A percentile compares a stretch with the other conserved stretches of the same genome.
phyloP scores from a whole-genome alignment of 2,113 vertebrate species.

The Bucco capensis region DNA sequence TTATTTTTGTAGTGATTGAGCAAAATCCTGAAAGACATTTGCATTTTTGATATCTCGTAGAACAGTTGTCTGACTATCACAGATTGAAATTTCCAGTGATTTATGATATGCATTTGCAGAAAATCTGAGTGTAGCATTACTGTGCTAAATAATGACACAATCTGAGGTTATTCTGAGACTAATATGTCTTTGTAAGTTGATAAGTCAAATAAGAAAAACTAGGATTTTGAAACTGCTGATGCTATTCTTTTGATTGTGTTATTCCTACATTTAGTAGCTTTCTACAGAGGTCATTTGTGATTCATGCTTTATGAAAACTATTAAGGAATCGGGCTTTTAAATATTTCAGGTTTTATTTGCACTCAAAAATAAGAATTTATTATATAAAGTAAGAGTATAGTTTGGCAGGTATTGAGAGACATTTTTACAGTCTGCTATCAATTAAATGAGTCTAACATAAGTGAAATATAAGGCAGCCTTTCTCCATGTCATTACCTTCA shows the following conservation, averaged over 20 bases:
- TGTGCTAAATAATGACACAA: neutral
- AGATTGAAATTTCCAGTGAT: neutral
- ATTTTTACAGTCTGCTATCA: constrained; percentile 17
- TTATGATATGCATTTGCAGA: neutral
- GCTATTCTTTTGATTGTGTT: neutral
- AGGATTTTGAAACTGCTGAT: constrained; percentile 13
- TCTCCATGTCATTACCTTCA: neutral
- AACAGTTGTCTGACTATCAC: neutral
- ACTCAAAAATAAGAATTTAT: constrained; percentile 29
- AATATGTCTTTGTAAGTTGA: neutral
- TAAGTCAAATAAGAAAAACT: neutral
- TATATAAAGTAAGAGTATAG: neutral
- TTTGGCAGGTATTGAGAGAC: neutral
- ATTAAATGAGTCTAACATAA: constrained; percentile 1
- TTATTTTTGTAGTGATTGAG: neutral
- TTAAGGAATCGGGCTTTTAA: neutral
- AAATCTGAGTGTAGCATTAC: neutral
- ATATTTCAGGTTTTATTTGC: constrained; percentile 26
- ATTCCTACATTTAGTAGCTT: neutral
- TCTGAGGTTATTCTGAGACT: constrained; percentile 9
- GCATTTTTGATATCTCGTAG: constrained; percentile 26
- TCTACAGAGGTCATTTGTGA: neutral
- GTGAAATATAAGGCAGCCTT: neutral
- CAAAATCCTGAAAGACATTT: constrained; percentile 32
- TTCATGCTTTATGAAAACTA: neutral